Base-by-base conservation (phyloP, 2,113 vertebrate species). In the Phoenicopterus ruber region DNA sequence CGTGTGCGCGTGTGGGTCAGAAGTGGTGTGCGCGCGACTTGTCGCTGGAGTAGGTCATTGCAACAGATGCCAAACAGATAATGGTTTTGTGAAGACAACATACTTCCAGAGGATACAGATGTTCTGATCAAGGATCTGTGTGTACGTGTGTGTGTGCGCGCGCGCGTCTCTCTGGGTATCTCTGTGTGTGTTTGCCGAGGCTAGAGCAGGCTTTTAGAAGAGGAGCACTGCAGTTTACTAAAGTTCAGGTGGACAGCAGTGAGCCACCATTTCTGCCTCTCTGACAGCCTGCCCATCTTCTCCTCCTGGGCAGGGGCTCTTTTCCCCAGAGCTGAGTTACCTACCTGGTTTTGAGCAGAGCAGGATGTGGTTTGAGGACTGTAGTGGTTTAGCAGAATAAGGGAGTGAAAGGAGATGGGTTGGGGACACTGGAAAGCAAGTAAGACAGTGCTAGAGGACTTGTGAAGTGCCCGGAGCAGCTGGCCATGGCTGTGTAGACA, bases 11-110 rank as follows among this genome's bases (percentile, higher is more conserved):
- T 5, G 25, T 3, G 87, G 26, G 40, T 44, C 65, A 26, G 50
- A 42, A 78, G 74, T 6, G 15, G 36, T 8, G 70, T 6, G 40
- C 2, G 3, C 3, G 6, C 16, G 7, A 40, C 74, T 83, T 36
- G 32, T 61, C 8, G 12, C 61, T 47, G 29, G 62, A 94, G 38
- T 28, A 78, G 96, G 55, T 88, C 86, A 70, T 58, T 20, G 87
- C 89, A 90, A 82, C 72, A 95, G 96, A 88, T 95, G 92, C 84
- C 72, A 84, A 92, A 44, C n/a, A 96, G 82, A 73, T 71, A 67
- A 94, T 12, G 40, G 79, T 42, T 92, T 76, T 80, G 87, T 2
- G 9, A 80, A 88, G 86, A 90, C 66, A 82, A 7, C 19, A 11
- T 88, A 18, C 54, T 93, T 88, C 65, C 52, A 86, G 87, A 77